Evolutionary conservation across 2,113 vertebrate species (phyloP).

Genomic region (Myrmecophaga tridactyla): DNA sequence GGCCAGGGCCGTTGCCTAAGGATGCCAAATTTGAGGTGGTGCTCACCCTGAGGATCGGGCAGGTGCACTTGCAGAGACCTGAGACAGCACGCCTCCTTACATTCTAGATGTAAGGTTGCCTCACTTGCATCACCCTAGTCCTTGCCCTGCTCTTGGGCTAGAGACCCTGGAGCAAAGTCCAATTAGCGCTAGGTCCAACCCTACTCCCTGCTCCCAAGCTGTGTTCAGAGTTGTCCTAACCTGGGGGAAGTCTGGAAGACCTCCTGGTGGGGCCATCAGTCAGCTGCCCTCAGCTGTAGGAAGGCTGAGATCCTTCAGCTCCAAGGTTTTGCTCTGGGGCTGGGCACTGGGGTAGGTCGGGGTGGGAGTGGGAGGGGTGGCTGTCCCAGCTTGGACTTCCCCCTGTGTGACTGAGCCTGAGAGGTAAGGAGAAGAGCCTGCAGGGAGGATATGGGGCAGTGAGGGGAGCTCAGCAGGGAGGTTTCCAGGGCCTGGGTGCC

Average conservation of each 20-base stretch:
- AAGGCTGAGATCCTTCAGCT: neutral
- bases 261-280: neutral
- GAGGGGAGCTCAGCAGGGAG: neutral
- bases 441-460: neutral
- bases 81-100: neutral
- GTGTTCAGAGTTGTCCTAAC: neutral
- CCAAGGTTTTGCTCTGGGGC: neutral
- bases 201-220: neutral
- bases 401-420: neutral
- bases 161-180: neutral
- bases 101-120: neutral
- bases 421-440: neutral
- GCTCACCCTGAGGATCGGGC: rapidly evolving
- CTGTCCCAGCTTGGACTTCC: neutral
- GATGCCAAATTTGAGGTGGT: neutral
- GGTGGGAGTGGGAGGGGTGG: neutral
- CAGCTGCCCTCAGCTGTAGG: neutral
- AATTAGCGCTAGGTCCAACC: neutral
- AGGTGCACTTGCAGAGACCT: rapidly evolving
- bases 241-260: neutral
- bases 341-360: neutral
- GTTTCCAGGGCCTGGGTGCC: neutral
- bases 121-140: rapidly evolving
- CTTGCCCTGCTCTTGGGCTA: too few species aligned
- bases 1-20: rapidly evolving